These are phyloP conservation scores for Neosilurus mollespiculum DNA, from an alignment of 2,797 vertebrate genomes.

Conservation along the genomic window DNA sequence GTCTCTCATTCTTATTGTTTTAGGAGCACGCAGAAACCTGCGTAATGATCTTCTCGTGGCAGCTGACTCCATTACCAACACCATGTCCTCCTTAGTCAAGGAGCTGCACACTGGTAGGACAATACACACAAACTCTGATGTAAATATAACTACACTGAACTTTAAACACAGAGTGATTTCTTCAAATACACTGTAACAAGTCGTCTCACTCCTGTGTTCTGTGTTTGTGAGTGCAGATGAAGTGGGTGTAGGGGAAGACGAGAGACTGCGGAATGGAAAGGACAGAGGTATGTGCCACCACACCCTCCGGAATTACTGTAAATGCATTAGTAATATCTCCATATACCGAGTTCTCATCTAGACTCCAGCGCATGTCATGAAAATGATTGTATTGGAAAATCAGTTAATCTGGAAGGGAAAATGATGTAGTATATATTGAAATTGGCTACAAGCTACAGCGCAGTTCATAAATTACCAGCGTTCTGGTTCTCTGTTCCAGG, in stretches of 20 bases:
- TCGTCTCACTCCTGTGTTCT: neutral
- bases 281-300: conserved; percentile 77
- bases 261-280: conserved; percentile 85
- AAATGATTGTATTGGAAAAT: neutral
- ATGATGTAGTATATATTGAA: neutral
- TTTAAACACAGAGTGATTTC: neutral
- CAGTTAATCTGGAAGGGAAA: neutral
- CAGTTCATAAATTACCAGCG: neutral
- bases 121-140: neutral
- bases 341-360: neutral
- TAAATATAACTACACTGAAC: neutral
- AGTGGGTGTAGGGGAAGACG: conserved; percentile 82
- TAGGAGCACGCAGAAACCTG: conserved; percentile 89
- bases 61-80: conserved; percentile 95
- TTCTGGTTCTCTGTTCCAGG: neutral
- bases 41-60: conserved; percentile 93
- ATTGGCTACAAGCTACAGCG: neutral
- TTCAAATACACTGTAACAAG: neutral
- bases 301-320: neutral
- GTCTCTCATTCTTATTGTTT: conserved; percentile 19
- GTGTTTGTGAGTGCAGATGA: conserved; percentile 60
- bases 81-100: conserved; percentile 94
- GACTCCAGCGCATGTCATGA: neutral
- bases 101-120: conserved; percentile 89
- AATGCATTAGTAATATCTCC: neutral